Conservation (phyloP, 2,888 invertebrate genomes). For the Sturmia bella region DNA sequence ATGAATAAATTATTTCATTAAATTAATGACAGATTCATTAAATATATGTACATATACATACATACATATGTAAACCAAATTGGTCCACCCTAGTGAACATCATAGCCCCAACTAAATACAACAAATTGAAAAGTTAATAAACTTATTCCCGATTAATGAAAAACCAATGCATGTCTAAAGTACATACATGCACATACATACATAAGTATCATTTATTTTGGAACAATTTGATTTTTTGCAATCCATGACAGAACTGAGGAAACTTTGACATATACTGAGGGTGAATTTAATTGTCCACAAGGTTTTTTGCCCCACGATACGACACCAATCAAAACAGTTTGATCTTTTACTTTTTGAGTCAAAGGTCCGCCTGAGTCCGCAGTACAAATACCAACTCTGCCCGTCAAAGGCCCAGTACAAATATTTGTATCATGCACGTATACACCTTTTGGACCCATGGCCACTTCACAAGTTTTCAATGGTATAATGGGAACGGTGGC, state of each 20-base stretch:
- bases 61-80: too few relatives aligned
- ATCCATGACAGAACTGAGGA: slow-evolving; percentile 82
- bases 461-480: slow-evolving; percentile 72
- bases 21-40: too few relatives aligned
- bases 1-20: too few relatives aligned
- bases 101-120: too few relatives aligned
- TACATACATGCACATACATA: too few relatives aligned
- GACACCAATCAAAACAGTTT: slow-evolving; percentile 80
- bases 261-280: slow-evolving; percentile 82
- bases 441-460: slow-evolving; percentile 75
- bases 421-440: slow-evolving; percentile 74
- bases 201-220: slow-evolving; percentile 14
- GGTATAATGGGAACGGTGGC: slow-evolving; percentile 78
- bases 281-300: slow-evolving; percentile 76
- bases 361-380: slow-evolving; percentile 80
- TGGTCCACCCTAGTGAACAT: too few relatives aligned
- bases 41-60: too few relatives aligned
- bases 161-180: too few relatives aligned
- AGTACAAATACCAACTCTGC: slow-evolving; percentile 77
- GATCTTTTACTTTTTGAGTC: slow-evolving; percentile 71
- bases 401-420: slow-evolving; percentile 77
- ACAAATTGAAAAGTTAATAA: too few relatives aligned
- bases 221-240: slow-evolving; percentile 72
- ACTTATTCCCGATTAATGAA: too few relatives aligned
- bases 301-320: slow-evolving; percentile 83